phyloP scores from a whole-genome alignment of 2,113 vertebrate species.

The Engraulis encrasicolus region DNA sequence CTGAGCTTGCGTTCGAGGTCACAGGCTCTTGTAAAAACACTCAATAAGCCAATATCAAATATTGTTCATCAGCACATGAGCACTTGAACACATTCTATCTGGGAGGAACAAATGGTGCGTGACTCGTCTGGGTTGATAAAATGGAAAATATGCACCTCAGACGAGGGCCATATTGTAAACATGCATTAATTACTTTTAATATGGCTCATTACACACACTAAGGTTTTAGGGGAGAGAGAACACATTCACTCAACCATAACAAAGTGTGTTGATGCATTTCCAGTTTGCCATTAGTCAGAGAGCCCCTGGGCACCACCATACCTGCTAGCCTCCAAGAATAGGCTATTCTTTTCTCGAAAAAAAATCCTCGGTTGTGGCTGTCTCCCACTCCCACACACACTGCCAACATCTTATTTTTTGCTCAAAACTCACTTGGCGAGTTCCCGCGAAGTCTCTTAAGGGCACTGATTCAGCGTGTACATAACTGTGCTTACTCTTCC shows the following conservation, averaged over 20 bases:
- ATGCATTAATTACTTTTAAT: not conserved
- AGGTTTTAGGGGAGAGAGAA: not conserved
- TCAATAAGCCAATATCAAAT: no score
- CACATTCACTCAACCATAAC: not conserved
- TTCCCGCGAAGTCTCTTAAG: not conserved
- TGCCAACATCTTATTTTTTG: not conserved
- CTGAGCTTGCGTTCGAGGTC: no score
- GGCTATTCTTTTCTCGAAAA: no score
- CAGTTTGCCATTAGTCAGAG: not conserved
- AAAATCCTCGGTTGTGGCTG: not conserved
- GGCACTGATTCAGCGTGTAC: not conserved
- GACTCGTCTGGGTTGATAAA: not conserved
- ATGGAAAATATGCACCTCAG: not conserved
- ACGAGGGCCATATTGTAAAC: not conserved
- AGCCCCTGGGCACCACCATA: not conserved
- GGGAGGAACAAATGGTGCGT: not conserved
- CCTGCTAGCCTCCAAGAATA: not conserved
- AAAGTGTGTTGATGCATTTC: not conserved
- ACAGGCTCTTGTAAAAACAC: no score
- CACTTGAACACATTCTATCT: not conserved
- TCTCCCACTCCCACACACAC: not conserved
- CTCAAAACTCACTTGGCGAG: not conserved
- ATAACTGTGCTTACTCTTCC: not conserved
- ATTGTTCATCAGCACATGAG: not conserved
- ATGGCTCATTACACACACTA: conserved; percentile 9